A percentile compares a stretch with the other conserved stretches of the same genome.
phyloP scores from a whole-genome alignment of 2,797 vertebrate genomes.

The Oreortyx pictus region DNA sequence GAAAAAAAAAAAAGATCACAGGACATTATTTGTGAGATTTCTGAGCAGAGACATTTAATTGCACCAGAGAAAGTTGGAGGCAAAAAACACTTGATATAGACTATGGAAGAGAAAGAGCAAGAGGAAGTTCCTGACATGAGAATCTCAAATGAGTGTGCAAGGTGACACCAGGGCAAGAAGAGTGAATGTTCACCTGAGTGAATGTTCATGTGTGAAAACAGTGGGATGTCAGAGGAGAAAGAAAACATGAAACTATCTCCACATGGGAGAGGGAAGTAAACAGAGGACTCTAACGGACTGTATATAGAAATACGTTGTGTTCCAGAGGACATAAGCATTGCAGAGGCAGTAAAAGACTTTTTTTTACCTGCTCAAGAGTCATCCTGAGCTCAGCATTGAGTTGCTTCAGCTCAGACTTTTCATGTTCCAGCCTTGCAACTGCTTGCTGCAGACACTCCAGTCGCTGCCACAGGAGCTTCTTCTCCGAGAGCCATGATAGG shows the following conservation, averaged over 20 bases:
- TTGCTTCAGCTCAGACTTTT: slow-evolving; percentile 18
- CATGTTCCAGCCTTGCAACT: slow-evolving; percentile 66
- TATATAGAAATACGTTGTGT: accelerated
- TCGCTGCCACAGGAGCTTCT: slow-evolving; percentile 38
- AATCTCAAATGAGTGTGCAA: neutral
- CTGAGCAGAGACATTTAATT: neutral
- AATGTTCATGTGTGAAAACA: neutral
- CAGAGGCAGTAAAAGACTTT: neutral
- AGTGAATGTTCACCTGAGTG: accelerated
- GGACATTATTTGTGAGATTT: neutral
- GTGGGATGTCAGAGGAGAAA: neutral
- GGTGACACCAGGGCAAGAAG: neutral
- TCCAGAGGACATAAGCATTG: neutral
- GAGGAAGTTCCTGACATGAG: neutral
- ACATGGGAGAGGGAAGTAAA: neutral
- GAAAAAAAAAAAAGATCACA: neutral
- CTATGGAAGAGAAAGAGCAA: neutral
- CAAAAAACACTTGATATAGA: accelerated
- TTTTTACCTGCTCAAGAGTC: slow-evolving; percentile 34
- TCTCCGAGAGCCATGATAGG: slow-evolving; percentile 37
- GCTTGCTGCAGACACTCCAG: slow-evolving; percentile 68
- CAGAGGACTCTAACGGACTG: neutral
- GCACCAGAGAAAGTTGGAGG: accelerated
- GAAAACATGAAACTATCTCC: neutral
- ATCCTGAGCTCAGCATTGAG: slow-evolving; percentile 24